Conservation (phyloP, 2,888 invertebrate genomes). For the Endotricha flammealis region DNA sequence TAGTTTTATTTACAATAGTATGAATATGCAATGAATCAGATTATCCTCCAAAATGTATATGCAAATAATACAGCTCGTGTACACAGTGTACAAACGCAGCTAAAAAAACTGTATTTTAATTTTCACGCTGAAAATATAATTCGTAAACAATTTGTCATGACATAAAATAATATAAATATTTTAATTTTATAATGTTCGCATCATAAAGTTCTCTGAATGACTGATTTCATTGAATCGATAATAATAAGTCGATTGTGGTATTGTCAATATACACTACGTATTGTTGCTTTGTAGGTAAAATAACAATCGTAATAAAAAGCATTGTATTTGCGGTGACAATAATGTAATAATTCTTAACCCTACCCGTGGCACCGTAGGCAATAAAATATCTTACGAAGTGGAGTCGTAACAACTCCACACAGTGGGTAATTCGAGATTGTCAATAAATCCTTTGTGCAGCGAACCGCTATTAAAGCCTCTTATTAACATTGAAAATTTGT, state of each 20-base stretch:
- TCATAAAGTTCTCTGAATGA: neutral
- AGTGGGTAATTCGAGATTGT: slow-evolving; percentile 24
- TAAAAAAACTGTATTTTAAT: too few species aligned
- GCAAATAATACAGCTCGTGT: too few species aligned
- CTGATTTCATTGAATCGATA: neutral
- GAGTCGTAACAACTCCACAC: slow-evolving; percentile 28
- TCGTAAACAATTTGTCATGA: too few species aligned
- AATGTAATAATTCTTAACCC: slow-evolving; percentile 9
- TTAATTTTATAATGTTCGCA: slow-evolving; percentile 2
- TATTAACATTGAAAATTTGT: slow-evolving; percentile 15
- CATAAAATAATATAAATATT: too few species aligned
- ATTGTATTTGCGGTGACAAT: slow-evolving; percentile 9
- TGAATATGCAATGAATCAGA: too few species aligned
- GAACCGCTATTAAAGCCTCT: slow-evolving; percentile 26
- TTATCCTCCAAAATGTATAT: too few species aligned
- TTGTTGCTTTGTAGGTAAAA: slow-evolving; percentile 3
- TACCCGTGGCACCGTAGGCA: slow-evolving; percentile 6
- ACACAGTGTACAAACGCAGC: too few species aligned
- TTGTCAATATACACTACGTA: slow-evolving; percentile 1
- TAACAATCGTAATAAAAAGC: slow-evolving; percentile 8
- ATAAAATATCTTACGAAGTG: slow-evolving; percentile 21
- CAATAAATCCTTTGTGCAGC: slow-evolving; percentile 31
- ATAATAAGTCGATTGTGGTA: neutral
- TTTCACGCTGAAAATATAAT: too few species aligned
- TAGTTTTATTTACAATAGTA: too few species aligned